Base-by-base conservation (phyloP, 2,888 invertebrate genomes). In the Melanchra persicariae region DNA sequence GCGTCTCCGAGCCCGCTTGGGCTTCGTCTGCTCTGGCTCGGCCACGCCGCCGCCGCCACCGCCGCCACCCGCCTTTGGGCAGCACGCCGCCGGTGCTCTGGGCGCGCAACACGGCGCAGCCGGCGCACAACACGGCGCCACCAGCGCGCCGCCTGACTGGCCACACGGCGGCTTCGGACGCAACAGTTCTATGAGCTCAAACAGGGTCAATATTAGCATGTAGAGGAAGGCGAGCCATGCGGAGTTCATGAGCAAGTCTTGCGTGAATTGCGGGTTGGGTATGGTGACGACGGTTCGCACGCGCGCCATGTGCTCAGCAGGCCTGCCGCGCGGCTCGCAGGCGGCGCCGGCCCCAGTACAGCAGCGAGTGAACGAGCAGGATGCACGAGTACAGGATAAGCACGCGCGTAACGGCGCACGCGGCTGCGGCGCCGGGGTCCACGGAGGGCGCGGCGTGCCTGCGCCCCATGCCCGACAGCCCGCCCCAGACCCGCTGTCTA, bases 291-390 rank as follows among this genome's bases (percentile, higher is more conserved):
- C 15, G 10, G 34, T 12, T 58, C 61, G 70, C 6, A 26, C 8
- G 61, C 65, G 70, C 70, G 79, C 71, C 77, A 75, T 76, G 67
- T 47, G 34, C 43, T 40, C 19, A 80, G 58, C 75, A 72, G n/a
- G 58, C 51, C n/a, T 30, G 58, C 15, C 61, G 77, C 34, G 64
- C 10, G 52, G 52, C 58, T 57, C 90, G 89, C 79, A 91, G 76
- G 61, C 77, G 52, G 24, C 87, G 89, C 30, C 92, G 90, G 71
- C 91, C 89, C 90, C 91, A 91, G 87, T 91, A 89, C 72, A 93
- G 85, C 81, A 93, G 77, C 67, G 90, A 87, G 87, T 93, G 93
- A 64, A 92, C 87, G 55, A 91, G 62, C 65, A 92, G 64, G 72
- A 93, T 87, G 82, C 90, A 89, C 65, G 87, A 81, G 88, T 92